A percentile compares a stretch with the other conserved stretches of the same genome.
Conservation (phyloP, 2,888 invertebrate genomes). For the Drosophila imparisetae region DNA sequence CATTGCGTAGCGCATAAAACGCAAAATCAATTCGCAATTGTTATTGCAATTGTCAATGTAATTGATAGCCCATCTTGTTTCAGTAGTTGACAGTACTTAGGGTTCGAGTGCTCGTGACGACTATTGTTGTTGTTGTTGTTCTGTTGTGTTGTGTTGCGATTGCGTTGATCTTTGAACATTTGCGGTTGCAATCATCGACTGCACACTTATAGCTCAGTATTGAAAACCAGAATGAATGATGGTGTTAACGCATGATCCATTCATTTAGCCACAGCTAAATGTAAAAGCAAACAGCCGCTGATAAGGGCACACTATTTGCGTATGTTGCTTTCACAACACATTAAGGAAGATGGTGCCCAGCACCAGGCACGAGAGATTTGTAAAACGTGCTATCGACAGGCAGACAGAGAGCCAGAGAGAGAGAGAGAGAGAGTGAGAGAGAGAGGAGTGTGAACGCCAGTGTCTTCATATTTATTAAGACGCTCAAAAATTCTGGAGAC, state of each 20-base stretch:
- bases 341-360: slow-evolving; percentile 5
- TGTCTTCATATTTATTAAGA: slow-evolving; percentile 21
- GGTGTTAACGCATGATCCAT: slow-evolving; percentile 11
- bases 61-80: slow-evolving; percentile 49
- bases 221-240: background rate
- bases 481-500: slow-evolving; percentile 63
- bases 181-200: slow-evolving; percentile 15
- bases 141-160: slow-evolving; percentile 2
- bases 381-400: slow-evolving; percentile 33
- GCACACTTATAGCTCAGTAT: background rate
- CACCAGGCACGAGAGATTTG: slow-evolving; percentile 9
- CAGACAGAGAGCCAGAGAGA: background rate
- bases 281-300: slow-evolving; percentile 23
- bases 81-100: background rate
- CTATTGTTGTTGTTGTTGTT: slow-evolving; percentile 14
- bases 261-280: slow-evolving; percentile 12
- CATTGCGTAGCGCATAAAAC: slow-evolving; percentile 57
- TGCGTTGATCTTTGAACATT: slow-evolving; percentile 22
- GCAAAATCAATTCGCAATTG: slow-evolving; percentile 55
- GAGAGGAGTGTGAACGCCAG: background rate
- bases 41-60: slow-evolving; percentile 41
- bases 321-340: slow-evolving; percentile 29
- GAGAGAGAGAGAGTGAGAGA: background rate
- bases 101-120: background rate
- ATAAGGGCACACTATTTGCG: slow-evolving; percentile 32